These are phyloP conservation scores for Gadopsis bispinosus DNA, from an alignment of 2,797 vertebrate genomes.

Conservation along the genomic window DNA sequence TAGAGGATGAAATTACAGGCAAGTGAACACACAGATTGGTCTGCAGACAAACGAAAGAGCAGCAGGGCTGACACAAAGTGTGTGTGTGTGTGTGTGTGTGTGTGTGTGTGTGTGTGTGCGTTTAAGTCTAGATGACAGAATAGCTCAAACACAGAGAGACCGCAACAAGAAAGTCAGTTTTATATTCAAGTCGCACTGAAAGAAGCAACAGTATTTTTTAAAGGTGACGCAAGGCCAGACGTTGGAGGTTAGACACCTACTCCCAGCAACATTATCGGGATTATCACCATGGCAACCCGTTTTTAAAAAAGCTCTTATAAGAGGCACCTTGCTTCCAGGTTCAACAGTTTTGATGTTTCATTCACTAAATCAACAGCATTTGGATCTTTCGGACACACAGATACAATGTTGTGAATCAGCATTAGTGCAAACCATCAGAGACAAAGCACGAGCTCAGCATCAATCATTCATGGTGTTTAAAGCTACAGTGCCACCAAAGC, in stretches of 20 bases:
- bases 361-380: neutral
- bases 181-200: neutral
- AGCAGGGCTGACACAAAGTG: slow-evolving; percentile 3
- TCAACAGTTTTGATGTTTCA: neutral
- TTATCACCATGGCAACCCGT: slow-evolving; percentile 59
- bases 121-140: neutral
- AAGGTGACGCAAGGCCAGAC: slow-evolving; percentile 21
- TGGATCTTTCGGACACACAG: neutral
- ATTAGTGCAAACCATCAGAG: slow-evolving; percentile 8
- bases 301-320: slow-evolving; percentile 32
- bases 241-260: slow-evolving; percentile 48
- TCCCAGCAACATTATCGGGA: slow-evolving; percentile 15
- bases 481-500: slow-evolving; percentile 10
- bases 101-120: neutral
- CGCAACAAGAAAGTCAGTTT: neutral
- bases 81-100: neutral
- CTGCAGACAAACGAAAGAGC: slow-evolving; percentile 6
- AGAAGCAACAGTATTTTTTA: neutral
- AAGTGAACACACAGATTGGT: slow-evolving; percentile 29
- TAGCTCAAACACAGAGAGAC: neutral
- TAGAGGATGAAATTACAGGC: slow-evolving; percentile 49
- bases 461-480: slow-evolving; percentile 49
- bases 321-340: neutral
- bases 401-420: neutral
- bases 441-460: slow-evolving; percentile 10